phyloP scores from a whole-genome alignment of 1,140 invertebrate genomes.

The Bradysia coprophila region DNA sequence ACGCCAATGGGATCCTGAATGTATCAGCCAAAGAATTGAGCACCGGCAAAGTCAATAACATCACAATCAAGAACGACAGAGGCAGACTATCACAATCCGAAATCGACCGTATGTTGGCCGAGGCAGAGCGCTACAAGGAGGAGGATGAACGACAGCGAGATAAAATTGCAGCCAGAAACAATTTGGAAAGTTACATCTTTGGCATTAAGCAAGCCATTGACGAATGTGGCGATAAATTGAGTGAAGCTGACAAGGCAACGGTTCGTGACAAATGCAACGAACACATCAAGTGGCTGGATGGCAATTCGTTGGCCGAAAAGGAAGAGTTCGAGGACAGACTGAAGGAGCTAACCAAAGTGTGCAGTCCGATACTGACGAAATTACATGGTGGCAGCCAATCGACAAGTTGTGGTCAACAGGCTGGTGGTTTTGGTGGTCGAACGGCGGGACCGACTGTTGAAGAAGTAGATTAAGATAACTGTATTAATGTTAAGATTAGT shows the following conservation, averaged over 20 bases:
- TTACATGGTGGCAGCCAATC: slow-evolving; percentile 62
- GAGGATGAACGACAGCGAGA: slow-evolving; percentile 86
- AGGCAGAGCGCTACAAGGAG: slow-evolving; percentile 84
- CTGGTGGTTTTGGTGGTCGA: slow-evolving; percentile 33
- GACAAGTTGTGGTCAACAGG: slow-evolving; percentile 39
- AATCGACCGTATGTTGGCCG: slow-evolving; percentile 93
- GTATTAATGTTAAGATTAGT: not conserved
- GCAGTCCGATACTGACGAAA: slow-evolving; percentile 75
- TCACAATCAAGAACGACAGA: slow-evolving; percentile 96
- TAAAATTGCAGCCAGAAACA: slow-evolving; percentile 75
- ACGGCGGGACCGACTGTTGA: slow-evolving; percentile 81
- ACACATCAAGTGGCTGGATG: slow-evolving; percentile 86
- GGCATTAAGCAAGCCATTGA: slow-evolving; percentile 90
- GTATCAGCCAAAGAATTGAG: slow-evolving; percentile 80
- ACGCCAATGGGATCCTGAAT: slow-evolving; percentile 76
- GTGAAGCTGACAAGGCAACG: slow-evolving; percentile 75
- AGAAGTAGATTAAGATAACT: slow-evolving; percentile 93
- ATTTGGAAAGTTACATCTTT: slow-evolving; percentile 91
- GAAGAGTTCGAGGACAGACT: slow-evolving; percentile 89
- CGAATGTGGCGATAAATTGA: slow-evolving; percentile 82
- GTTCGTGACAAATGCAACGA: slow-evolving; percentile 86
- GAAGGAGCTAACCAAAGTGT: slow-evolving; percentile 68
- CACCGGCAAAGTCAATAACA: slow-evolving; percentile 94
- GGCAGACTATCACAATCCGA: slow-evolving; percentile 91
- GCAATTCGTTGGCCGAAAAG: slow-evolving; percentile 80